Evolutionary conservation across 2,797 vertebrate genomes (phyloP).

Genomic region (Adrianichthys oophorus): DNA sequence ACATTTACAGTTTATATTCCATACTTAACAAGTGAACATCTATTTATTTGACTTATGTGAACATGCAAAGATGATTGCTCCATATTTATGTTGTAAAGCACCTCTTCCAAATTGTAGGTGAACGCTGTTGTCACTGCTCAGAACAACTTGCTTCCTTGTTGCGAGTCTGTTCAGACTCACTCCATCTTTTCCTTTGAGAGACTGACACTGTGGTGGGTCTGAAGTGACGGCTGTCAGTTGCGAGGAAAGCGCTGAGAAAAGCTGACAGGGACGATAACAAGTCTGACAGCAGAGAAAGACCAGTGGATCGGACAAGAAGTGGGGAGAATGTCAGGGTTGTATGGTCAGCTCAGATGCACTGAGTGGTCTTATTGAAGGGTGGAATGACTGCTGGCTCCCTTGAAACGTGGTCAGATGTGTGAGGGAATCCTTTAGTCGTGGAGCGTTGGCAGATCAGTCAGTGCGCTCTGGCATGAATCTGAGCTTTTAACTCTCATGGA

Average conservation of each 20-base stretch:
- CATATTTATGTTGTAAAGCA: no score
- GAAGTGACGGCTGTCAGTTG: conserved; percentile 43
- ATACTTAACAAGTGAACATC: no score
- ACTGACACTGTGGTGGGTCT: conserved; percentile 25
- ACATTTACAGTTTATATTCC: no score
- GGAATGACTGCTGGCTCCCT: conserved; percentile 23
- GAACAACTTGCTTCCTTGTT: conserved; percentile 12
- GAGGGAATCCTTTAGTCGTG: conserved; percentile 12
- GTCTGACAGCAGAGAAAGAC: conserved; percentile 48
- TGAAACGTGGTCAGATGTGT: conserved; percentile 35
- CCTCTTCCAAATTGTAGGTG: neutral
- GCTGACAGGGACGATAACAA: conserved; percentile 49
- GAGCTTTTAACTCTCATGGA: neutral
- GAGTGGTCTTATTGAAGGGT: conserved; percentile 33
- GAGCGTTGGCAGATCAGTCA: conserved; percentile 33
- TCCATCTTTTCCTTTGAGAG: conserved; percentile 27
- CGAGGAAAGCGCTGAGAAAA: conserved; percentile 28
- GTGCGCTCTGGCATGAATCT: conserved; percentile 26
- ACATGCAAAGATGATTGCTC: no score
- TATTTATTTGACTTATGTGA: no score
- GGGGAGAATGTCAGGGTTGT: conserved; percentile 18
- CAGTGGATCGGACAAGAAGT: conserved; percentile 16
- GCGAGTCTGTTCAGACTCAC: conserved; percentile 3
- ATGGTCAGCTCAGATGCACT: conserved; percentile 16
- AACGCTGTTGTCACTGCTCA: conserved; percentile 7